A percentile compares a stretch with the other conserved stretches of the same genome.
Conservation (phyloP, 1,140 invertebrate species). For the Drosophila pandora region DNA sequence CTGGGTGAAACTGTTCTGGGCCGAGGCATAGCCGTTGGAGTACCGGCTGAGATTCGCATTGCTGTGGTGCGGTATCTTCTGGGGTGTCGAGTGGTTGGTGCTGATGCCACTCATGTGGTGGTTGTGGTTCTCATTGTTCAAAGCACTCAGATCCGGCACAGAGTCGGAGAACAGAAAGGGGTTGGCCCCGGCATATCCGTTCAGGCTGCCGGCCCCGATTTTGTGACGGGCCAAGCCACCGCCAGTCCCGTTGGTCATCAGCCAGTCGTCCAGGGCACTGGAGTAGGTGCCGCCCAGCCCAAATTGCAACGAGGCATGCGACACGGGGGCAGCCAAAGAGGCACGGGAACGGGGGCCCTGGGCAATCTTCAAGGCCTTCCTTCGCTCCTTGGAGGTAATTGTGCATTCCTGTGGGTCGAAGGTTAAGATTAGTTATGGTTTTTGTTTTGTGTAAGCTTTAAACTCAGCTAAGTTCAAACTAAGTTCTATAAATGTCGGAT, state of each 20-base stretch:
- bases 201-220: conserved; percentile 78
- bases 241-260: conserved; percentile 79
- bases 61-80: conserved; percentile 78
- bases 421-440: neutral
- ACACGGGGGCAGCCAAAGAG: conserved; percentile 78
- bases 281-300: conserved; percentile 79
- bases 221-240: conserved; percentile 69
- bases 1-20: conserved; percentile 76
- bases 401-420: conserved; percentile 85
- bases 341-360: conserved; percentile 84
- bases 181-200: conserved; percentile 74
- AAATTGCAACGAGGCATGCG: conserved; percentile 78
- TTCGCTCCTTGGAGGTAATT: conserved; percentile 86
- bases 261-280: conserved; percentile 84
- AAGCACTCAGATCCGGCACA: conserved; percentile 78
- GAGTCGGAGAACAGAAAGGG: conserved; percentile 82
- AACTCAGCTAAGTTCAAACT: too few species aligned
- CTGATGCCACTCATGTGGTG: conserved; percentile 76
- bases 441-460: too few species aligned
- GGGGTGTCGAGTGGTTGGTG: conserved; percentile 82
- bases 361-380: conserved; percentile 85
- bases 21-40: conserved; percentile 77
- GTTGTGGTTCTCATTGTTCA: conserved; percentile 82
- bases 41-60: conserved; percentile 78
- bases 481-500: neutral